These are phyloP conservation scores for Oryctes rhinoceros DNA, from an alignment of 1,140 invertebrate genomes.

Conservation along the genomic window DNA sequence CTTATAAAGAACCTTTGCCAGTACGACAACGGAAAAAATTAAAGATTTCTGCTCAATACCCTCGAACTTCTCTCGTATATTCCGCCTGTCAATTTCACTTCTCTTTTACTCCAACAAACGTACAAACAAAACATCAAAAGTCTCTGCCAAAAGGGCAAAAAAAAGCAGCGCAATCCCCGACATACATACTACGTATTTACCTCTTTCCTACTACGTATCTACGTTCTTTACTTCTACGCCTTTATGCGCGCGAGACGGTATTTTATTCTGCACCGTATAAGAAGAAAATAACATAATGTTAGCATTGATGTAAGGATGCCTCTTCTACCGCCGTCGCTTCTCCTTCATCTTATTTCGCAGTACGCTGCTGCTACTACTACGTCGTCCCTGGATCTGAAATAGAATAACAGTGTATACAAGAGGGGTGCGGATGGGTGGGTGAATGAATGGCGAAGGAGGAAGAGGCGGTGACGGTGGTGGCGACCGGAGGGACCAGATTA, in stretches of 20 bases:
- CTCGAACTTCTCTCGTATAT: neutral
- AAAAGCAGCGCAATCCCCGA: no score
- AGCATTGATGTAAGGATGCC: conserved; percentile 7
- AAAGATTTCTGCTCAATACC: neutral
- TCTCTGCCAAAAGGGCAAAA: no score
- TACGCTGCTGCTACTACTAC: no score
- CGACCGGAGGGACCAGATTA: conserved; percentile 47
- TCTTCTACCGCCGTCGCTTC: neutral
- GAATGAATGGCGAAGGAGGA: conserved; percentile 25
- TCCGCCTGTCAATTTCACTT: neutral
- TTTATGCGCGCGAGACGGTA: neutral
- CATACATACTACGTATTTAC: no score
- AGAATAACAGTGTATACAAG: conserved; percentile 34
- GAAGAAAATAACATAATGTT: conserved; percentile 15
- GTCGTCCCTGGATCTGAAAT: neutral
- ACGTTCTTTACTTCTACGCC: neutral
- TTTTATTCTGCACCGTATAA: neutral
- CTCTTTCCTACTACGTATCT: neutral
- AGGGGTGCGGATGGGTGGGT: neutral
- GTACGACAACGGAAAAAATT: neutral
- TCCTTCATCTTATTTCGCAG: neutral
- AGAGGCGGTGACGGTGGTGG: conserved; percentile 39
- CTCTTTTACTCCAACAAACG: no score
- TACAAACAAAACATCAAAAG: no score
- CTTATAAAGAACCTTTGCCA: neutral